Evolutionary conservation across 2,888 invertebrate genomes (phyloP), one percentile per base, ranked within the genome.

Genomic region (Colostygia pectinataria): DNA sequence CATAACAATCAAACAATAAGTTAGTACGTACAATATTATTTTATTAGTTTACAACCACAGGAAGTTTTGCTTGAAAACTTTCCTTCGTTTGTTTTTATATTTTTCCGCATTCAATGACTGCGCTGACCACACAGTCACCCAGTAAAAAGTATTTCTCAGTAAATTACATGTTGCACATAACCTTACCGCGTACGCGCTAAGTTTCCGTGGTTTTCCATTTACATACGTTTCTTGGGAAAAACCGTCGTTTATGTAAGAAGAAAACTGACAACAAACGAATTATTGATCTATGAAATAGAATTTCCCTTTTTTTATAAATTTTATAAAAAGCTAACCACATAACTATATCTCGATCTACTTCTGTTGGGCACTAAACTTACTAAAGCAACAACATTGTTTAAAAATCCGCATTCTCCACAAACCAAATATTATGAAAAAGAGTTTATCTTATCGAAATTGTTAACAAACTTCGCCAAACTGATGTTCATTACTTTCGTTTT

Each of bases 101-200:
- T 36, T 44, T 44, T 29, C 29, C 12, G 4, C 28, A 18, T 44
- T 43, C 34, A 23, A 20, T 33, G 10, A 42, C 15, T n/a, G 10
- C 25, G 13, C 9, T 13, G 14, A 34, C 34, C 42, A 7, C 28
- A 40, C 25, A 45, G 49, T 15, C 2, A 50, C 40, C 38, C 18
- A 49, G 12, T 41, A 24, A 32, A 25, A 10, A 33, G 13, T 12
- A 10, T 23, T 32, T 33, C 33, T 8, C 8, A 32, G 15, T 29
- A 39, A 39, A 20, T 18, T 18, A 10, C 15, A 38, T 37, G 6
- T 23, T 34, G 18, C 27, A 18, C 5, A 9, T 13, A 15, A 15
- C 13, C 2, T 15, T 28, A 37, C 10, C 3, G 6, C 13, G 13
- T 29, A 15, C 28, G 12, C 12, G 18, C 28, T 18, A 4, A 6